Evolutionary conservation across 2,888 invertebrate species (phyloP).

Genomic region (Chrysolina oricalcia): DNA sequence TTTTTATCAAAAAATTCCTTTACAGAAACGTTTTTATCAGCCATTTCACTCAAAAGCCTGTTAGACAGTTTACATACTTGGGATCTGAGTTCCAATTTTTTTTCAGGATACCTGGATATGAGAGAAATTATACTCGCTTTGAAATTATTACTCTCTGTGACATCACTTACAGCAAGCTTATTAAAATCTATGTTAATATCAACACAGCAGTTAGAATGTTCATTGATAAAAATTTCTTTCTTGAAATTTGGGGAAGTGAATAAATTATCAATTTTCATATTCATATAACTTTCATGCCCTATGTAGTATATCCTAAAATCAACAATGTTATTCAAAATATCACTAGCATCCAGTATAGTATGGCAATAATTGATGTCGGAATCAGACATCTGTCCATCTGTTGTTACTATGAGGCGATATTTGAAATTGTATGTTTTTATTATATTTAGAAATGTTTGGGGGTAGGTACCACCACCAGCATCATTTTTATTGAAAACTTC

Average conservation of each 20-base stretch:
- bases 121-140: slow-evolving; percentile 16
- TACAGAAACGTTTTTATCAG: background rate
- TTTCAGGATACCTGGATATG: slow-evolving; percentile 2
- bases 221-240: slow-evolving; percentile 22
- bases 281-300: background rate
- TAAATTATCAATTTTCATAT: slow-evolving; percentile 21
- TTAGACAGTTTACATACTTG: slow-evolving; percentile 18
- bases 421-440: background rate
- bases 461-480: background rate
- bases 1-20: slow-evolving; percentile 13
- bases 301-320: slow-evolving; percentile 24
- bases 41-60: slow-evolving; percentile 10
- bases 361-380: background rate
- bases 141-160: background rate
- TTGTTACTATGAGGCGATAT: slow-evolving; percentile 5
- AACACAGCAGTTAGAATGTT: background rate
- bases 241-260: slow-evolving; percentile 10
- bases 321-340: background rate
- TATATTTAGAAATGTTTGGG: slow-evolving; percentile 1
- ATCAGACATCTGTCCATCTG: slow-evolving; percentile 12
- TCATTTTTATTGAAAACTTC: background rate
- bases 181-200: slow-evolving; percentile 9
- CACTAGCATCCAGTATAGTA: background rate
- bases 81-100: slow-evolving; percentile 2
- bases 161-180: background rate